Evolutionary conservation across 2,113 vertebrate species (phyloP), one percentile per base, ranked within the genome.

Genomic region (Toxotes chatareus): DNA sequence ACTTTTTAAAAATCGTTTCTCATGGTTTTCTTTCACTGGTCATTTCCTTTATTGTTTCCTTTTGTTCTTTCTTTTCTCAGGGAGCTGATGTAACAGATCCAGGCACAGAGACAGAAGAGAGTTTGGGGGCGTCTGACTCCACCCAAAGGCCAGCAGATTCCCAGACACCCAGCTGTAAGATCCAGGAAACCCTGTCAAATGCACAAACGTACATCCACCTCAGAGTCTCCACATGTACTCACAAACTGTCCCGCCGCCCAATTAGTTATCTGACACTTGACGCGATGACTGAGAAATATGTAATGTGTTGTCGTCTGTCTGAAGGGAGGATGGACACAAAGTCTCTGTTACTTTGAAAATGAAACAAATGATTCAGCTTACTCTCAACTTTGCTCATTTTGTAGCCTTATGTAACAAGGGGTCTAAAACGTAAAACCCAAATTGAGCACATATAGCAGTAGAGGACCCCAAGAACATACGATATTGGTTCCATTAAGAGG

Each of bases 51-150:
- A 34, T 31, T 32, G 4, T 68, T 59, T 16, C 17, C 19, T 19
- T 81, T 62, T 83, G 21, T 71, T 49, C n/a, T 61, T 14, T 71
- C 3, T 7, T 69, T 75, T 88, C 64, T 73, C 86, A 99, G 98
- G 97, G 96, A 81, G 95, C 96, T 87, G 97, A 98, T 32, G 95
- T 96, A 75, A 98, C 97, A 7, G 98, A 99, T 83, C 97, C 97
- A 1, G 96, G 97, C 82, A 98, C 97, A 13, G 98, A 99, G 93
- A 98, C 96, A 1, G 98, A 99, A 92, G 98, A 99, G 89, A 99
- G 97, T 94, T 88, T 99, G 90, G 96, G 96, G 88, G 96, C 96
- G 81, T 95, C 95, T 4, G 98, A 99, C 94, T 96, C 96, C 93
- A 96, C 92, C 93, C 98, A 98, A 82, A 96, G 97, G 75, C 94